Percentiles rank a stretch among this genome's conserved stretches.
Conservation (phyloP, 2,888 invertebrate species). For the Thera britannica region DNA sequence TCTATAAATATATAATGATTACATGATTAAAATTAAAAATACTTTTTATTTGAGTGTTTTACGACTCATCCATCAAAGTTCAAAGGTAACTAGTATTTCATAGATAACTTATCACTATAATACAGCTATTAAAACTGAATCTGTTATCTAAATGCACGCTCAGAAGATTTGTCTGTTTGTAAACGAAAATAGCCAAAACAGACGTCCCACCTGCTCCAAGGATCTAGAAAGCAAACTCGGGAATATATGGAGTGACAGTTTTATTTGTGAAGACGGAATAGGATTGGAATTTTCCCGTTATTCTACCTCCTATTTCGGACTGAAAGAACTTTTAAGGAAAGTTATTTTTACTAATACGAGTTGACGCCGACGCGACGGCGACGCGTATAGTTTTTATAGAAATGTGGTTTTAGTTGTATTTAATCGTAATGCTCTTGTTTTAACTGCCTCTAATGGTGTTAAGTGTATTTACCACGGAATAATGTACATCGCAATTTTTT, state of each 20-base stretch:
- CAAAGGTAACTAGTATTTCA: slow-evolving; percentile 20
- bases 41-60: neutral
- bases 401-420: neutral
- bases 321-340: slow-evolving; percentile 10
- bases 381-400: neutral
- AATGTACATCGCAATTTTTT: too few species aligned
- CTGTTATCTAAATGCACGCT: slow-evolving; percentile 72
- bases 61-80: slow-evolving; percentile 19
- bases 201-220: slow-evolving; percentile 38
- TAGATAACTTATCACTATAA: slow-evolving; percentile 37
- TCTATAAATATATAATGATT: too few species aligned
- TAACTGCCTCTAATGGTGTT: too few species aligned
- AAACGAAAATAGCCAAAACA: slow-evolving; percentile 62
- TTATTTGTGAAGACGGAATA: slow-evolving; percentile 56
- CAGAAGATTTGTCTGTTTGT: slow-evolving; percentile 67
- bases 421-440: too few species aligned
- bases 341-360: slow-evolving; percentile 23
- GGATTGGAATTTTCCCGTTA: slow-evolving; percentile 41
- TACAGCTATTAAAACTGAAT: slow-evolving; percentile 48
- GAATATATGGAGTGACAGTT: slow-evolving; percentile 66
- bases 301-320: slow-evolving; percentile 15
- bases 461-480: too few species aligned
- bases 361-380: neutral
- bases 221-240: slow-evolving; percentile 48
- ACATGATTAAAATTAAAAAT: neutral